phyloP scores from a whole-genome alignment of 2,113 vertebrate genomes.

The Phaethon lepturus region DNA sequence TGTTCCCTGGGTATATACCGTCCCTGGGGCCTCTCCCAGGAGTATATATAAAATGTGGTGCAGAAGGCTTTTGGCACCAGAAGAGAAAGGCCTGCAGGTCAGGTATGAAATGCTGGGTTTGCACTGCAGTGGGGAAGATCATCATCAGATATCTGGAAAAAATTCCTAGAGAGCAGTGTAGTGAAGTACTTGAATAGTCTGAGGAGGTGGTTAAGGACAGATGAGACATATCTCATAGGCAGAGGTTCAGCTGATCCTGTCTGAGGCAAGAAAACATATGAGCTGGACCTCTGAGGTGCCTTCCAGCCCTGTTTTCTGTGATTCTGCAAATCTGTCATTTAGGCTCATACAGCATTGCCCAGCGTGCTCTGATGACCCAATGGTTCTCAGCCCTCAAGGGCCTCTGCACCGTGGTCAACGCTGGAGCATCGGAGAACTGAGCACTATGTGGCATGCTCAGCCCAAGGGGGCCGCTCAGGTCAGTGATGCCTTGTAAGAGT shows the following conservation, averaged over 20 bases:
- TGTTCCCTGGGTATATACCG: neutral
- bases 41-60: neutral
- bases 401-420: neutral
- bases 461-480: accelerated
- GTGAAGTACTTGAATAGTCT: neutral
- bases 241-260: neutral
- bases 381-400: neutral
- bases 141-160: neutral
- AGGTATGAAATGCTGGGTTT: neutral
- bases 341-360: neutral
- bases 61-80: accelerated
- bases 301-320: neutral
- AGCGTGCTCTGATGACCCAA: neutral
- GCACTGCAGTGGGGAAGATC: neutral
- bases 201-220: neutral
- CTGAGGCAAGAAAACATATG: neutral
- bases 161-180: neutral
- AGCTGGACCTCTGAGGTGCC: neutral
- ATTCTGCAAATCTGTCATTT: neutral
- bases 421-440: neutral
- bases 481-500: neutral
- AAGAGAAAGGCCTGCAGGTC: neutral
- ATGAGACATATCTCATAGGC: neutral
- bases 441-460: accelerated
- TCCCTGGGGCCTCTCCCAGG: neutral